These are phyloP conservation scores for Calyptommatus sinebrachiatus DNA, from an alignment of 2,113 vertebrate genomes.

Conservation along the genomic window DNA sequence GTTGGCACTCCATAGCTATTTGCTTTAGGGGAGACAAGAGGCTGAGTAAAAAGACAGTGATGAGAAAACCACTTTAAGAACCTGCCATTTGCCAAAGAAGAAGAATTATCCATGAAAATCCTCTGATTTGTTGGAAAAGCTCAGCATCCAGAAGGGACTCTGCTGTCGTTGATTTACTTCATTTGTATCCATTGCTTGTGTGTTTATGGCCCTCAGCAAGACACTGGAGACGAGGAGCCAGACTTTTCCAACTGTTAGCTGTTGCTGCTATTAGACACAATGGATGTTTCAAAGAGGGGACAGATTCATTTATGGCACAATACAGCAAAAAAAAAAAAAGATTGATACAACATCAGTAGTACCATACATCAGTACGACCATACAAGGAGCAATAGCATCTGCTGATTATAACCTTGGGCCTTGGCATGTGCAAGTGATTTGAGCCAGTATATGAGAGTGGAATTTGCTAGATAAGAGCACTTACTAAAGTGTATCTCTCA, in stretches of 20 bases:
- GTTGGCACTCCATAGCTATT: constrained; percentile 10
- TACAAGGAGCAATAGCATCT: too few species aligned
- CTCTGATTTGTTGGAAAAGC: constrained; percentile 1
- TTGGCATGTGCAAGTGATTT: too few species aligned
- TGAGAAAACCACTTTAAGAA: constrained; percentile 16
- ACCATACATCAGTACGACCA: too few species aligned
- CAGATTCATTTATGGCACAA: background rate
- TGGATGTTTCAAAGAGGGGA: background rate
- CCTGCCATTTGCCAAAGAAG: constrained; percentile 8
- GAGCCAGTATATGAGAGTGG: too few species aligned
- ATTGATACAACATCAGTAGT: background rate
- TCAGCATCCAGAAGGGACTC: background rate
- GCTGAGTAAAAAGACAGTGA: constrained; percentile 16
- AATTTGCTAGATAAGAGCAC: too few species aligned
- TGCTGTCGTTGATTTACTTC: constrained; percentile 4
- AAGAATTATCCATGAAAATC: constrained; percentile 8
- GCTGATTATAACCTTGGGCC: too few species aligned
- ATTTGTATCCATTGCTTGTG: background rate
- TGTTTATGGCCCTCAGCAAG: constrained; percentile 9
- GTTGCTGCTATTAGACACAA: background rate
- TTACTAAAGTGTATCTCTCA: too few species aligned
- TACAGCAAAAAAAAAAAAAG: background rate
- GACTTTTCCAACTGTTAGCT: background rate
- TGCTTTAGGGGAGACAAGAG: constrained; percentile 19
- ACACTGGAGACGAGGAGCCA: background rate